These are phyloP conservation scores for Gambelia wislizenii DNA, from an alignment of 2,797 vertebrate genomes.

Conservation along the genomic window DNA sequence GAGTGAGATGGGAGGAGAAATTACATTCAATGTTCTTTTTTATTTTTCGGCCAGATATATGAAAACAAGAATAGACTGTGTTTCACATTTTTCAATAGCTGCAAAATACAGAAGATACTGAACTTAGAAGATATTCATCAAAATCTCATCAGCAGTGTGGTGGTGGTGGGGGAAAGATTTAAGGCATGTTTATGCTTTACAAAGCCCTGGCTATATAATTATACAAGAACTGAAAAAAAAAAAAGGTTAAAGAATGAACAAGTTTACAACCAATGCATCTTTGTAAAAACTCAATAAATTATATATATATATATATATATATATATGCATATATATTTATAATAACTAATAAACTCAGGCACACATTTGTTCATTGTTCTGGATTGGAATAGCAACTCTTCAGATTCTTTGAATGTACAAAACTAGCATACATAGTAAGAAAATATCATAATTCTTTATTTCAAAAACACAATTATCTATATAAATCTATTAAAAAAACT, in stretches of 20 bases:
- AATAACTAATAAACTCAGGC: constrained; percentile 74
- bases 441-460: constrained; percentile 79
- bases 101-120: constrained; percentile 78
- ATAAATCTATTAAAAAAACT: constrained; percentile 79
- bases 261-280: constrained; percentile 82
- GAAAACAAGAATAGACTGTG: constrained; percentile 78
- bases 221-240: constrained; percentile 80
- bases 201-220: constrained; percentile 77
- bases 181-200: constrained; percentile 73
- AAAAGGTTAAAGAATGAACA: constrained; percentile 85
- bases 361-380: constrained; percentile 76
- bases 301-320: constrained; percentile 78
- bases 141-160: no score
- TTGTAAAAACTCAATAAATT: constrained; percentile 90
- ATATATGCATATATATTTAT: constrained; percentile 47
- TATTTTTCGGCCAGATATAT: constrained; percentile 69
- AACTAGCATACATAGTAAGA: constrained; percentile 81
- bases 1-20: constrained; percentile 40
- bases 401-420: constrained; percentile 82
- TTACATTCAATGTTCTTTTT: constrained; percentile 59
- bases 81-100: constrained; percentile 84
- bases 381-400: constrained; percentile 67
- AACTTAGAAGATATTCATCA: constrained; percentile 65
- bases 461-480: constrained; percentile 76
- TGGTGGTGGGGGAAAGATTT: no score